phyloP scores from a whole-genome alignment of 2,888 invertebrate species.

The Petrophora chlorosata region DNA sequence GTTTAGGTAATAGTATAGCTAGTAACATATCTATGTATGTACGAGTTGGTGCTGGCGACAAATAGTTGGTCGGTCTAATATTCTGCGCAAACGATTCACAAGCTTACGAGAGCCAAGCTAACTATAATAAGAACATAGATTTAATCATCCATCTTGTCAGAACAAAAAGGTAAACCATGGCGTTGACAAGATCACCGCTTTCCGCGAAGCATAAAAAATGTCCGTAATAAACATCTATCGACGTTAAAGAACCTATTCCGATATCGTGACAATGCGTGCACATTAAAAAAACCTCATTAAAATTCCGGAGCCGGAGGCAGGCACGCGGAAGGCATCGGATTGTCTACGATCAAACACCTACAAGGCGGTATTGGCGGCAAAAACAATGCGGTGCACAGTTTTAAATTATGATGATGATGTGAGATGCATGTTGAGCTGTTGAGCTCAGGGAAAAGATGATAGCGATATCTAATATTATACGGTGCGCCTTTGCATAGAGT shows the following conservation, averaged over 20 bases:
- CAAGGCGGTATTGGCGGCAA: conserved; percentile 43
- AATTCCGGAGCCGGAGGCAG: conserved; percentile 40
- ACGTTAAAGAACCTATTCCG: conserved; percentile 10
- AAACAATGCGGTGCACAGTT: conserved; percentile 41
- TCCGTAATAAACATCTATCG: neutral
- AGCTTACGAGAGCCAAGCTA: too few relatives aligned
- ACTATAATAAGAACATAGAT: too few relatives aligned
- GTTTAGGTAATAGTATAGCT: too few relatives aligned
- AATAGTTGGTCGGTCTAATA: too few relatives aligned
- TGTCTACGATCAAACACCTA: conserved; percentile 31
- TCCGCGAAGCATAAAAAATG: conserved; percentile 3
- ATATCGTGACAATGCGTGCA: conserved; percentile 39
- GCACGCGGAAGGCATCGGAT: conserved; percentile 48
- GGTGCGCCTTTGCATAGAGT: too few relatives aligned
- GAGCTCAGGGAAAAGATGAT: neutral
- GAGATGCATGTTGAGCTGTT: conserved; percentile 16
- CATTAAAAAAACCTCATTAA: conserved; percentile 57
- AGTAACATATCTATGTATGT: too few relatives aligned
- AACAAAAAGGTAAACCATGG: too few relatives aligned
- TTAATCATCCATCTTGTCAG: too few relatives aligned
- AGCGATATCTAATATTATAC: too few relatives aligned
- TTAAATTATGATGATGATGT: conserved; percentile 29
- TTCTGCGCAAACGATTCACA: too few relatives aligned
- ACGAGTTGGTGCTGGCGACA: too few relatives aligned
- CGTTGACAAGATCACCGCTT: neutral